Evolutionary conservation across 2,113 vertebrate species (phyloP).

Genomic region (Acrocephalus arundinaceus): DNA sequence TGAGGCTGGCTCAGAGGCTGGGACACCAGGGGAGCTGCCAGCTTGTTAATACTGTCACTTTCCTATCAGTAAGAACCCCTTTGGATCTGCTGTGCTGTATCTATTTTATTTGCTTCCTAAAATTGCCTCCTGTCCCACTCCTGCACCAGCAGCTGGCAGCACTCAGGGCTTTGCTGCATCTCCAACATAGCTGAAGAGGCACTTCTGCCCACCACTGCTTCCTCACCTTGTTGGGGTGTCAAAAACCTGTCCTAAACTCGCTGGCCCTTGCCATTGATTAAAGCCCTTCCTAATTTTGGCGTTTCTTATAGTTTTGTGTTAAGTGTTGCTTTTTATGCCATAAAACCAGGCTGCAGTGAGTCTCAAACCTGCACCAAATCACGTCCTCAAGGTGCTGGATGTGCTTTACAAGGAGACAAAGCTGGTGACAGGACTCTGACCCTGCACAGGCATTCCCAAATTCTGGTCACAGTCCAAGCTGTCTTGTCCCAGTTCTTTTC

Average conservation of each 20-base stretch:
- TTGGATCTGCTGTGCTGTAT: not conserved
- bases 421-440: not conserved
- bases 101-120: not conserved
- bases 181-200: accelerated
- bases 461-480: not conserved
- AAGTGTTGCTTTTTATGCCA: not conserved
- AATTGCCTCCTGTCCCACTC: not conserved
- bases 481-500: not conserved
- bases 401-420: not conserved
- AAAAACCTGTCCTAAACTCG: not conserved
- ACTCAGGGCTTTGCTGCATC: not conserved
- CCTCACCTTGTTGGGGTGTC: not conserved
- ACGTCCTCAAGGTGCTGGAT: accelerated
- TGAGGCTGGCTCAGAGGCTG: not conserved
- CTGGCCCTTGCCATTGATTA: not conserved
- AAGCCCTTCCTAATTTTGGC: not conserved
- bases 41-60: not conserved
- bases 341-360: not conserved
- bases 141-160: not conserved
- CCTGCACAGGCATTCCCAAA: not conserved
- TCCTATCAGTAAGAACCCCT: not conserved
- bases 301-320: not conserved
- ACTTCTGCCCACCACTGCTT: not conserved
- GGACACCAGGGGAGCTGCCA: not conserved
- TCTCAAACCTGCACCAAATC: not conserved